Base-by-base conservation (phyloP, 2,888 invertebrate genomes). In the Calephelis perditalis region DNA sequence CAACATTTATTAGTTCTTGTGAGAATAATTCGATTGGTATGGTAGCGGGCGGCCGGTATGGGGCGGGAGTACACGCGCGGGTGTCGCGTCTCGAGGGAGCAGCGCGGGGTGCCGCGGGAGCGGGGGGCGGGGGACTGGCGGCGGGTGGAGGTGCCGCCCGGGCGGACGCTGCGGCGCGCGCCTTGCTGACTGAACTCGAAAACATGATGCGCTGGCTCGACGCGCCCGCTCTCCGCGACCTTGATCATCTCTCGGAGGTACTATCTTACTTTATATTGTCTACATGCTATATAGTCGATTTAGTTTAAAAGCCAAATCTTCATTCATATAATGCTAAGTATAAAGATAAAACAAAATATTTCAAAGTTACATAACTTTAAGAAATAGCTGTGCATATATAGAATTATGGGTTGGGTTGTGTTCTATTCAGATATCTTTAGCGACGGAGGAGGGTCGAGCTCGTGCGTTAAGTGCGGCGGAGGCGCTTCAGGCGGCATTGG, bases 161-260 rank as follows among this genome's bases (percentile, higher is more conserved):
- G 96, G 52, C 97, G 96, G 83, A 93, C 92, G 72, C 98, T 97
- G 83, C 97, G 97, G 78, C 94, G 95, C 68, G 93, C 94, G 68
- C 88, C 98, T 64, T 91, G 96, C 71, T 92, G 92, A 64, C 63
- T 7, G 96, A 97, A 78, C 91, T 99, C 11, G 94, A 95, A 71
- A 94, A 93, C 2, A 60, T 87, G 40, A 81, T 76, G 71, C 67
- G 64, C 37, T 84, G 84, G 87, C 79, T 88, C 44, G 87, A 88
- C 67, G 77, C 82, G 63, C 79, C 86, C 63, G 75, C 81, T 65
- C 73, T 84, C 58, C 72, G 73, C 5, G 80, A 81, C 59, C 73
- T 84, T n/a, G 87, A 85, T 68, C 68, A 76, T 11, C 71, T 81
- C 36, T 68, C 76, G 0, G 86, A 85, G 74, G 74, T 76, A 47